These are phyloP conservation scores for Halcyon smyrnensis DNA, from an alignment of 2,797 vertebrate genomes.

Conservation along the genomic window DNA sequence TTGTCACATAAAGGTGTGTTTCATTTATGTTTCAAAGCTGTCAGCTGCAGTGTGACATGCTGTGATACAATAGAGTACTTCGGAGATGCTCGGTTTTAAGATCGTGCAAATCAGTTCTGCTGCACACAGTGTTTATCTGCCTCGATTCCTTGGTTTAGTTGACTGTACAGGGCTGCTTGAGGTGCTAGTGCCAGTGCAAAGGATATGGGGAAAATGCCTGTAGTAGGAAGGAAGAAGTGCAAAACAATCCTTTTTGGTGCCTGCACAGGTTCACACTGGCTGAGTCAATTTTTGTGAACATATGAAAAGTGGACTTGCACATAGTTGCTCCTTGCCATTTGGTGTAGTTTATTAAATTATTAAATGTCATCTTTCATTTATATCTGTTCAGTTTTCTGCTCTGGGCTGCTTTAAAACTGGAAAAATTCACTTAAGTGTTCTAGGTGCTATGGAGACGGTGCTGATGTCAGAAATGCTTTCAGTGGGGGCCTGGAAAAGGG, in stretches of 20 bases:
- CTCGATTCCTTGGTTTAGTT: not conserved
- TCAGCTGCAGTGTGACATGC: not conserved
- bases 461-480: slow-evolving; percentile 48
- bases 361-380: slow-evolving; percentile 59
- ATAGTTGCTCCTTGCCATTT: not conserved
- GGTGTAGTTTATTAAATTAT: slow-evolving; percentile 53
- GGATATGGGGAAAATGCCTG: not conserved
- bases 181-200: not conserved
- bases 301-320: not conserved
- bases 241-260: not conserved
- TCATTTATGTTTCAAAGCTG: not conserved
- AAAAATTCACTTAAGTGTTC: slow-evolving; percentile 45
- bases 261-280: not conserved
- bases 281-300: not conserved
- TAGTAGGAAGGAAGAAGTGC: not conserved
- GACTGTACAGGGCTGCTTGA: not conserved
- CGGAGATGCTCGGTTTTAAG: not conserved
- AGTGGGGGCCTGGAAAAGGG: not conserved
- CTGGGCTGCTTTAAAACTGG: slow-evolving; percentile 38
- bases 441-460: slow-evolving; percentile 31
- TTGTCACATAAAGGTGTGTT: not conserved
- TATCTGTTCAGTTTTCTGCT: slow-evolving; percentile 46
- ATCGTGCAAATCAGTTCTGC: not conserved
- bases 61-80: not conserved
- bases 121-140: not conserved